Base-by-base conservation (phyloP, 2,888 invertebrate species). In the Andrena trimmerana region DNA sequence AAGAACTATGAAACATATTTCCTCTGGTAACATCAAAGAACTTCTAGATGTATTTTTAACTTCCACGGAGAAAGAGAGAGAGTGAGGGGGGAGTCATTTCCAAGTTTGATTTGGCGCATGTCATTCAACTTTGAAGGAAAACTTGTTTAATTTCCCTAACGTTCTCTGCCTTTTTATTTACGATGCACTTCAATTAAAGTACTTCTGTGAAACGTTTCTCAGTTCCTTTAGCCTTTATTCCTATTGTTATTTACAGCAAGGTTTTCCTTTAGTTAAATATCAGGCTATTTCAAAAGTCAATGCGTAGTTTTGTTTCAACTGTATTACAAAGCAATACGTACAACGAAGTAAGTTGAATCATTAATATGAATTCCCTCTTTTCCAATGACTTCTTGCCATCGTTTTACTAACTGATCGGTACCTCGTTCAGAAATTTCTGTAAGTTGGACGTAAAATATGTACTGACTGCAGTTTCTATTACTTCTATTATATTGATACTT, bases 71-170 rank as follows among this genome's bases (percentile, higher is more conserved):
- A 54, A 42, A 42, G 4, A 4, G 42, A 13, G 42, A 42, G 42
- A 42, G 42, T 1, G 42, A 16, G 42, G 42, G 5, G 13, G 13
- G 16, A 57, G 24, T 63, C 54, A 42, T 76, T 76, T 63, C 33
- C 42, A 54, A 76, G 63, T 76, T 57, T 42, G 63, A 48, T 63
- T 31, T 7, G 27, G 33, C 10, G 29, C 27, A 50, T 20, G 24
- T 36, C 42, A 5, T 54, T 36, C 20, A 31, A 63, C 52, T 76
- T 63, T 7, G 7, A 42, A 42, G 36, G 29, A 42, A 71, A 71
- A 70, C 29, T 76, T 54, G 50, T 70, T 42, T 62, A 54, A 71
- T 71, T 71, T 69, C 29, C 52, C 10, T 27, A 36, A 36, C 60
- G 27, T 69, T 69, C 27, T 27, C 36, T n/a, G 4, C 60, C 5